Base-by-base conservation (phyloP, 2,888 invertebrate species). In the Adela reaumurella region DNA sequence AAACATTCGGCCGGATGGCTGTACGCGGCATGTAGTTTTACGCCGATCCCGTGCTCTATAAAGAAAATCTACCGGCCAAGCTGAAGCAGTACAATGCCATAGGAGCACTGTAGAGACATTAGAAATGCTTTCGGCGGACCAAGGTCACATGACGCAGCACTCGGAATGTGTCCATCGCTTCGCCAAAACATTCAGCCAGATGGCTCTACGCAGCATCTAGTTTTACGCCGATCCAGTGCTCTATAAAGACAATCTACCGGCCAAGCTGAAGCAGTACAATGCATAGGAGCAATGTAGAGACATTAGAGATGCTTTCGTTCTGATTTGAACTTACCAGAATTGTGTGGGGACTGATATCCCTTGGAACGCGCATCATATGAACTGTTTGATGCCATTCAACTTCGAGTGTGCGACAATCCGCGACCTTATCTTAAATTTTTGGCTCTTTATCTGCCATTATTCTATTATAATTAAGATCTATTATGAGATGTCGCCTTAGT, bases 221-320 rank as follows among this genome's bases (percentile, higher is more conserved):
- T 97, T 95, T 71, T 78, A 97, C 45, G 97, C 95, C 0, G 97
- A 97, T 76, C 97, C 97, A 1, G 90, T 97, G 2, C 84, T 97
- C 48, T 97, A 92, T 67, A 87, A 88, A 62, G 94, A 95, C 64
- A 82, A 86, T 51, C 88, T 90, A 62, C 89, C 94, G 0, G 90
- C 90, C 50, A 89, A 92, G 61, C 82, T 96, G 16, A 95, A 93
- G 62, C 81, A 89, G 48, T 96, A 93, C 64, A 94, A 92, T 54
- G 76, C 61, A 90, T 97, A 58, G 96, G 96, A 45, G 92, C 91
- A 65, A 81, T 96, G 64, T 96, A 86, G n/a, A n/a, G n/a, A n/a
- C n/a, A n/a, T n/a, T n/a, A n/a, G 95, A 95, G 72, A 95, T 94
- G 92, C 68, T 97, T 5, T 96, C 96, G 0, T n/a, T n/a, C n/a